Evolutionary conservation across 2,113 vertebrate species (phyloP).

Genomic region (Calyptomena viridis): DNA sequence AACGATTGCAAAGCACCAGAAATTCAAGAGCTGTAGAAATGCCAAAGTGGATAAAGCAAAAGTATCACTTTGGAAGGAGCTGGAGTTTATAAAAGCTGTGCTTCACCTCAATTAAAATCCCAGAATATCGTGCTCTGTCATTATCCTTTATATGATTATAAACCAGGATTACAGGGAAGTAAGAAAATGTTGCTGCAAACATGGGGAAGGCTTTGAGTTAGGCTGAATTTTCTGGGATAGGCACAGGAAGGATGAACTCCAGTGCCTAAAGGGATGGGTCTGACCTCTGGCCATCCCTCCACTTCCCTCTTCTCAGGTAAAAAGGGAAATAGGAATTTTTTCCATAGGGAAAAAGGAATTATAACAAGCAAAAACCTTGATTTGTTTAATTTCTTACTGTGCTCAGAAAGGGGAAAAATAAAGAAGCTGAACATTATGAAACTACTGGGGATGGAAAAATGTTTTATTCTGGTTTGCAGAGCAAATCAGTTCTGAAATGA

Average conservation of each 20-base stretch:
- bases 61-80: background rate
- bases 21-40: background rate
- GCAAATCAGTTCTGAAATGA: background rate
- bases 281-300: background rate
- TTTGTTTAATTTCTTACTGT: background rate
- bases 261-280: background rate
- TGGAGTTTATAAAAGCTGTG: background rate
- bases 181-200: background rate
- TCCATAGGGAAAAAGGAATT: background rate
- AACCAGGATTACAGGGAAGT: background rate
- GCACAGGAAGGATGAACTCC: background rate
- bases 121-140: rapidly evolving
- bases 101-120: background rate
- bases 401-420: background rate
- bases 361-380: background rate
- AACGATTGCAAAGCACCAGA: background rate
- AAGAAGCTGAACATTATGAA: background rate
- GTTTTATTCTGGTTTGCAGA: background rate
- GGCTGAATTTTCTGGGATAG: background rate
- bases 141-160: background rate
- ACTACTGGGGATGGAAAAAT: background rate
- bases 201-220: background rate
- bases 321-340: background rate
- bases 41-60: background rate
- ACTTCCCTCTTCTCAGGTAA: background rate